phyloP scores from a whole-genome alignment of 2,113 vertebrate genomes.

The Pseudorasbora parva region DNA sequence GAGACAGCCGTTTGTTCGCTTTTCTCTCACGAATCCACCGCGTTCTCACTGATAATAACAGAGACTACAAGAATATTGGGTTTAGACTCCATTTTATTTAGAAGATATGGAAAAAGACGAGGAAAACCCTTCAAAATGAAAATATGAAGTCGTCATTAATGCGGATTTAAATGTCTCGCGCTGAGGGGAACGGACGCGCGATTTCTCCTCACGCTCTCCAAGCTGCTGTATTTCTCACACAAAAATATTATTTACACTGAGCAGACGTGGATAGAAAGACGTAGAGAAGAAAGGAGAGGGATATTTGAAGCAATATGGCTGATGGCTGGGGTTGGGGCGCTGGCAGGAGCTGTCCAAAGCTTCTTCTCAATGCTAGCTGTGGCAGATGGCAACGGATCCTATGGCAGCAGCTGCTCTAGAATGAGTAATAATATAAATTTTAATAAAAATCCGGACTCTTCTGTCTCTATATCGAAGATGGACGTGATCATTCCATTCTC shows the following conservation, averaged over 20 bases:
- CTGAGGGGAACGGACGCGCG: conserved; percentile 67
- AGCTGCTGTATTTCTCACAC: conserved; percentile 35
- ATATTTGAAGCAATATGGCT: conserved; percentile 87
- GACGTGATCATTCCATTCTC: conserved; percentile 96
- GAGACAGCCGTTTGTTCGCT: conserved; percentile 32
- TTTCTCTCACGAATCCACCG: conserved; percentile 33
- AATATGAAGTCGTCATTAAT: conserved; percentile 61
- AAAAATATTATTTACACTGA: conserved; percentile 57
- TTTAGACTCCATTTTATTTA: conserved; percentile 62
- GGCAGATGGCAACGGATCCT: conserved; percentile 88
- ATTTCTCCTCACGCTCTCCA: conserved; percentile 56
- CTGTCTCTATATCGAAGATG: conserved; percentile 93
- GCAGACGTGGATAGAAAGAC: conserved; percentile 49
- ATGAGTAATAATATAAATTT: conserved; percentile 90
- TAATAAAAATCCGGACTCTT: conserved; percentile 89
- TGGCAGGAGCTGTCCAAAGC: conserved; percentile 89
- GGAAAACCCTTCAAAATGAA: conserved; percentile 61
- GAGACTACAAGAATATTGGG: conserved; percentile 47
- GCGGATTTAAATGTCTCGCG: conserved; percentile 76
- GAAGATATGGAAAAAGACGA: conserved; percentile 49
- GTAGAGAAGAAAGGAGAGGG: conserved; percentile 57
- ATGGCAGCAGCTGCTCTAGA: conserved; percentile 88
- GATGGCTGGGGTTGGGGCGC: conserved; percentile 89
- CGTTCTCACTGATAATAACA: conserved; percentile 42
- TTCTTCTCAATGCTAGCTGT: conserved; percentile 93